phyloP scores from a whole-genome alignment of 2,113 vertebrate species.

The Oostethus manadensis region DNA sequence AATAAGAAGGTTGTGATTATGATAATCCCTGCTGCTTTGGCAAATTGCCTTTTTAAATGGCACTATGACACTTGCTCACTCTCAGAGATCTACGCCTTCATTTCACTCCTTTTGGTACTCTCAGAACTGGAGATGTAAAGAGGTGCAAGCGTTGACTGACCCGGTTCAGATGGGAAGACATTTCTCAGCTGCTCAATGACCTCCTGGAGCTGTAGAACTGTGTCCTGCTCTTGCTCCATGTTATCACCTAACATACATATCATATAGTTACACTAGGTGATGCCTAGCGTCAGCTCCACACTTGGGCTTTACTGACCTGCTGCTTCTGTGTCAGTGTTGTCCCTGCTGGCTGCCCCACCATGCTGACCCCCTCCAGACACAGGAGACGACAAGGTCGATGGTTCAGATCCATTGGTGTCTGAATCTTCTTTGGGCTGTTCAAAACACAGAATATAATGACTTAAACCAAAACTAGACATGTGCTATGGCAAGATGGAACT shows the following conservation, averaged over 20 bases:
- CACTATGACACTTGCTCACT: constrained; percentile 25
- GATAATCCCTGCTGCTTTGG: constrained; percentile 29
- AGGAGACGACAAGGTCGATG: constrained; percentile 83
- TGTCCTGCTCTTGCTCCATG: constrained; percentile 81
- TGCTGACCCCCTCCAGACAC: constrained; percentile 80
- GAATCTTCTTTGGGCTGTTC: constrained; percentile 84
- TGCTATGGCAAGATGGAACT: too few species aligned
- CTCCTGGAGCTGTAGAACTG: constrained; percentile 90
- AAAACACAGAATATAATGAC: constrained; percentile 3
- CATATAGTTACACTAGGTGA: not conserved
- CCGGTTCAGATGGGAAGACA: constrained; percentile 82
- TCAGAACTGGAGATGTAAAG: constrained; percentile 15
- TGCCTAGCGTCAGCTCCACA: not conserved
- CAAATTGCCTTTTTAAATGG: constrained; percentile 41
- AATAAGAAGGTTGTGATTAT: constrained; percentile 35
- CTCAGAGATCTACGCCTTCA: constrained; percentile 15
- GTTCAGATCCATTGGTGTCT: constrained; percentile 80
- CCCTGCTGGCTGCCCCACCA: constrained; percentile 75
- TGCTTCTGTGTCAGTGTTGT: constrained; percentile 85
- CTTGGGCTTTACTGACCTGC: constrained; percentile 74
- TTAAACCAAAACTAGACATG: too few species aligned
- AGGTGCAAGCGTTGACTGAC: constrained; percentile 36
- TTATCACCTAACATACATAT: constrained; percentile 75
- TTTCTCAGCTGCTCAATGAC: constrained; percentile 96
- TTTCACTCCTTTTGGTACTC: constrained; percentile 35